Percentiles rank a stretch among this genome's conserved stretches.
Conservation (phyloP, 2,888 invertebrate species). For the Agrotis segetum region DNA sequence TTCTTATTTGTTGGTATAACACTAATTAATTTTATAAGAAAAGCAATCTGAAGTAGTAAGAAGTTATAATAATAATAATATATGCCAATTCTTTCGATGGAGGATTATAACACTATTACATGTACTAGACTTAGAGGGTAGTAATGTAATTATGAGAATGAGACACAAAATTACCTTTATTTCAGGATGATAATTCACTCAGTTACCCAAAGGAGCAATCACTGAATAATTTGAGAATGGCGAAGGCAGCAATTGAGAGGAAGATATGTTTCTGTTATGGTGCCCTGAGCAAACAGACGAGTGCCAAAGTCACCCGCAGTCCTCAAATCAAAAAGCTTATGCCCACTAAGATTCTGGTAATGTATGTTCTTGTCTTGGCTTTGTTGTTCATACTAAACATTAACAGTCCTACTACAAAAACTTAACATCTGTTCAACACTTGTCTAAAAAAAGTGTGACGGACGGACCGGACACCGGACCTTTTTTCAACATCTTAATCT, state of each 20-base stretch:
- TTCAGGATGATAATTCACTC: constrained; percentile 74
- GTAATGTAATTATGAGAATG: background rate
- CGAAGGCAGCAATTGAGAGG: constrained; percentile 81
- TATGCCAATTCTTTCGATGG: no score
- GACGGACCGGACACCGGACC: no score
- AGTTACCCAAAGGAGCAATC: constrained; percentile 78
- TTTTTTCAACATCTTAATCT: no score
- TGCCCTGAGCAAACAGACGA: constrained; percentile 55
- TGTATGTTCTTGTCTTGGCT: constrained; percentile 48
- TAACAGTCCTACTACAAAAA: no score
- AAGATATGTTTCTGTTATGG: constrained; percentile 83
- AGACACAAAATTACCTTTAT: constrained; percentile 35
- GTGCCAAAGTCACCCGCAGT: constrained; percentile 43
- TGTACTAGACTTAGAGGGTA: no score
- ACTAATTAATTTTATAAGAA: no score
- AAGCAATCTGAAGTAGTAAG: no score
- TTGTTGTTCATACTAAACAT: background rate
- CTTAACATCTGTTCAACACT: no score
- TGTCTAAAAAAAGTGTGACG: no score
- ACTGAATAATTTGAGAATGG: constrained; percentile 78
- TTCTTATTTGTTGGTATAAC: no score
- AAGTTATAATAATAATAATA: no score
- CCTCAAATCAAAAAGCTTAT: constrained; percentile 69
- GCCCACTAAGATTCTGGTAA: constrained; percentile 87
- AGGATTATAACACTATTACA: no score